Percentiles rank a stretch among this genome's conserved stretches.
These are phyloP conservation scores for Leptocoma aspasia DNA, from an alignment of 2,113 vertebrate species.

Conservation along the genomic window DNA sequence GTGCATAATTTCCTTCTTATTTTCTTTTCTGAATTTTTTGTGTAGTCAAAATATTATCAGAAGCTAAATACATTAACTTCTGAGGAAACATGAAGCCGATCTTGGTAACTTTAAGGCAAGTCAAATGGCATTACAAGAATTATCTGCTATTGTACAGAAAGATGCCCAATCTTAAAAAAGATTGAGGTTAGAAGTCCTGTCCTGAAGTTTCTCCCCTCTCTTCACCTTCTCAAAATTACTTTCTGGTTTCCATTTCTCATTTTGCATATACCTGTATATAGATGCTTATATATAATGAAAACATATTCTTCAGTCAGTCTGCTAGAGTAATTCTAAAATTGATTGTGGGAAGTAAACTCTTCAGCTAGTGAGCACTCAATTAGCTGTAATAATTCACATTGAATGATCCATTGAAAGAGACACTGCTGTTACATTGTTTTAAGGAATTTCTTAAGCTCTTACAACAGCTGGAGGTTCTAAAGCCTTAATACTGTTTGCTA, in stretches of 20 bases:
- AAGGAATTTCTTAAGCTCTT: background rate
- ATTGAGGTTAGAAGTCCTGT: background rate
- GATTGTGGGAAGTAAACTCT: background rate
- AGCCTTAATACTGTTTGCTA: background rate
- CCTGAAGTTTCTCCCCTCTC: background rate
- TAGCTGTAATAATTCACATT: background rate
- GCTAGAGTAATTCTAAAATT: background rate
- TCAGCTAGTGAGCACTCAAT: background rate
- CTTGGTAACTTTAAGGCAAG: background rate
- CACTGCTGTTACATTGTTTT: background rate
- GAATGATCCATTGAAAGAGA: background rate
- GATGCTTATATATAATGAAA: background rate
- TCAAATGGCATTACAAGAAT: background rate
- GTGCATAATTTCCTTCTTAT: background rate
- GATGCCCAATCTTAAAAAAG: rapidly evolving
- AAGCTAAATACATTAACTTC: background rate
- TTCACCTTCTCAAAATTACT: background rate
- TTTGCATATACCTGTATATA: background rate
- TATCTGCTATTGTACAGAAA: background rate
- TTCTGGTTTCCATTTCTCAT: background rate
- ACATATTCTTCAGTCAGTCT: background rate
- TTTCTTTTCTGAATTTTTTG: background rate
- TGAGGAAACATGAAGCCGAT: background rate
- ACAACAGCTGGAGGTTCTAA: background rate
- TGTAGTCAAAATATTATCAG: background rate